Evolutionary conservation across 2,797 vertebrate genomes (phyloP).

Genomic region (Hirundo rustica): DNA sequence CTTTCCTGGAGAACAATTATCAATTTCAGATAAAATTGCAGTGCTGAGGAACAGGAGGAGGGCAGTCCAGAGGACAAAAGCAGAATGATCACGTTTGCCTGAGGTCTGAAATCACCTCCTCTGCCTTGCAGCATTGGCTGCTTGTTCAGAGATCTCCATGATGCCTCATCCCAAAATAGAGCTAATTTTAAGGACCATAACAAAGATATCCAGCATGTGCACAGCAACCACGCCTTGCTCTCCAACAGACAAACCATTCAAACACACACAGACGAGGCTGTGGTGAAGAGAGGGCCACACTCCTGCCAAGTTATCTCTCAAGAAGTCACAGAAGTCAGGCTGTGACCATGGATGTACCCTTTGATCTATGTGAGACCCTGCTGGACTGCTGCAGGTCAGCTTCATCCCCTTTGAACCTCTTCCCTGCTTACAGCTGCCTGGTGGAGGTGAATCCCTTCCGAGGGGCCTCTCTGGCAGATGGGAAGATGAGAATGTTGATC

Average conservation of each 20-base stretch:
- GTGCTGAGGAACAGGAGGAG: neutral
- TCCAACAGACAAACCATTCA: neutral
- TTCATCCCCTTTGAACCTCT: conserved; percentile 27
- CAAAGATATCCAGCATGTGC: neutral
- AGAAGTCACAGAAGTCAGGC: neutral
- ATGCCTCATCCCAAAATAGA: neutral
- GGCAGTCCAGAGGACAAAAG: neutral
- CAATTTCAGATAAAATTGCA: neutral
- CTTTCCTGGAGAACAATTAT: neutral
- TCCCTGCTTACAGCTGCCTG: neutral
- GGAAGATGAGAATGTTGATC: neutral
- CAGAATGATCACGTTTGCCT: neutral
- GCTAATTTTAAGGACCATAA: neutral
- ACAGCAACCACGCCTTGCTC: neutral
- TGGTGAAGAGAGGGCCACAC: neutral
- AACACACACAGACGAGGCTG: accelerated
- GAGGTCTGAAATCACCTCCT: neutral
- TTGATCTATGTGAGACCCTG: neutral
- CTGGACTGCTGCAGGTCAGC: conserved; percentile 23
- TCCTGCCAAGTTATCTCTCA: neutral
- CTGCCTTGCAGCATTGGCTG: neutral
- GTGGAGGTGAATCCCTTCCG: neutral
- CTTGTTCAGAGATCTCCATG: neutral
- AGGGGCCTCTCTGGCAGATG: conserved; percentile 4
- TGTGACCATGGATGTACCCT: neutral